phyloP scores from a whole-genome alignment of 2,888 invertebrate species.

The Plusia festucae region DNA sequence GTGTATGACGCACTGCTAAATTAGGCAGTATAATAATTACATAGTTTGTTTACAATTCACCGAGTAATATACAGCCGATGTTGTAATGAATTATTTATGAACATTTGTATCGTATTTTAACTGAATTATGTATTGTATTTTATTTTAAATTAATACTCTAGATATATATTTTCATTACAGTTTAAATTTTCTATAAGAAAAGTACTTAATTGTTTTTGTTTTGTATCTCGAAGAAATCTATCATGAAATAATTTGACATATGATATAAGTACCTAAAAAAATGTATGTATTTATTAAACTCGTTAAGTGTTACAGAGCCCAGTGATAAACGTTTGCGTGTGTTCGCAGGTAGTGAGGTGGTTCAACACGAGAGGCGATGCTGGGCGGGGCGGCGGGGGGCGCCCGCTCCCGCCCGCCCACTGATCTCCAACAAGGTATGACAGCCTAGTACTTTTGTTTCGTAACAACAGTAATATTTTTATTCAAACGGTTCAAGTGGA shows the following conservation, averaged over 20 bases:
- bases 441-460: conserved; percentile 69
- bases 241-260: too few species aligned
- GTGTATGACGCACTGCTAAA: conserved; percentile 38
- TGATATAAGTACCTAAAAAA: too few species aligned
- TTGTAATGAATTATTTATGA: conserved; percentile 33
- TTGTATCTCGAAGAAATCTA: too few species aligned
- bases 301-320: conserved; percentile 6
- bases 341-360: conserved; percentile 84
- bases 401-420: conserved; percentile 89
- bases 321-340: conserved; percentile 38
- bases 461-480: conserved; percentile 46
- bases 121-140: conserved; percentile 4
- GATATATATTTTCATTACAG: too few species aligned
- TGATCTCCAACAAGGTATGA: conserved; percentile 86
- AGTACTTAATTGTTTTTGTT: too few species aligned
- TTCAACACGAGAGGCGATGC: conserved; percentile 83
- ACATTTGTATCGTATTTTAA: conserved; percentile 17
- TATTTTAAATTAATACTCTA: neutral
- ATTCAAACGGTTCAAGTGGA: conserved; percentile 13
- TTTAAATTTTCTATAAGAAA: too few species aligned
- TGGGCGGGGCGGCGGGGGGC: conserved; percentile 89
- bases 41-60: conserved; percentile 45
- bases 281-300: neutral
- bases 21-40: conserved; percentile 27
- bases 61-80: conserved; percentile 28